Base-by-base conservation (phyloP, 1,140 invertebrate genomes). In the Drosophila ananassae region DNA sequence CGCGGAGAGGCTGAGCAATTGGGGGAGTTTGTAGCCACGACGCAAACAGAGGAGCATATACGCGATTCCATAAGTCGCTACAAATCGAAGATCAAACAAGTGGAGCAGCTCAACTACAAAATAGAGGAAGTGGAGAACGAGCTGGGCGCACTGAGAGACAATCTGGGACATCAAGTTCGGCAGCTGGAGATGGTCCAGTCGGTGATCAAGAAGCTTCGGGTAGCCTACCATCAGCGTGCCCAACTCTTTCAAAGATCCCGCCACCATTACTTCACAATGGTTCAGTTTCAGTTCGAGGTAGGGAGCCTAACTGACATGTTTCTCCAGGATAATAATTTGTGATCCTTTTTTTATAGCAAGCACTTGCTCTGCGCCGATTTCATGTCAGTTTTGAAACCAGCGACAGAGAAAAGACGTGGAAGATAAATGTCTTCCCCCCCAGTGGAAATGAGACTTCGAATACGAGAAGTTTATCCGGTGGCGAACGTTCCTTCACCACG, bases 401-500 rank as follows among this genome's bases (percentile, higher is more conserved):
- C 91, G 93, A 95, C 73, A 90, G 90, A 10, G 85, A 93, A 2
- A 93, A 93, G 67, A 92, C 89, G 6, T 91, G 96, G 13, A 91
- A 94, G 4, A 92, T 96, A 22, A 85, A 93, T 68, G 95, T 96
- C 8, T 92, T 93, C 54, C 94, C 95, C 68, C 57, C 77, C 67
- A 54, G 76, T 61, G 52, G 71, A 47, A 78, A 92, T 92, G 63
- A 92, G 85, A 92, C 92, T 0, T 91, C 92, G 44, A 92, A 91
- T 39, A 94, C 95, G 6, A 93, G 93, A 41, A 95, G 96, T 67
- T 93, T 99, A 39, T 99, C 98, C 3, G 98, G 98, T 46, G 98
- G 98, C 8, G 98, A 99, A 93, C 94, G 97, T 44, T 99, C 98
- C 3, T 99, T 97, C 92, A 96, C 97, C 1, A 99, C 98, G 0